Base-by-base conservation (phyloP, 2,113 vertebrate species). In the Meleagris gallopavo region DNA sequence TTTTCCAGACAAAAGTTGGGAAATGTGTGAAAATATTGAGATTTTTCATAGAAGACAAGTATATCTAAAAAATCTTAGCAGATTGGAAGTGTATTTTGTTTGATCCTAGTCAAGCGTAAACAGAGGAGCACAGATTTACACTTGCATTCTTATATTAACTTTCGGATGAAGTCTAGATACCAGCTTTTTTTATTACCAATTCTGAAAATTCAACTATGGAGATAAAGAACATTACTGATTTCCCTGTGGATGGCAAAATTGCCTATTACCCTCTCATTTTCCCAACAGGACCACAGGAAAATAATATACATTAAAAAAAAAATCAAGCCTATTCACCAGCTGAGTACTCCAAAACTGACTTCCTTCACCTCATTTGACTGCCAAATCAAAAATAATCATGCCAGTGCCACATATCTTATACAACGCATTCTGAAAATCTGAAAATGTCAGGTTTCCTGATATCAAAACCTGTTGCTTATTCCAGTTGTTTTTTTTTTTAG, bases 1-100 rank as follows among this genome's bases (percentile, higher is more conserved):
- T 95, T 95, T 86, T 69, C 65, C 27, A 81, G 74, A 66, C 13
- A 93, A 71, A 90, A 93, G n/a, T 78, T 61, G 32, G 83, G 75
- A 91, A 91, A 70, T 4, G 48, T 69, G 40, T 86, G 55, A 90
- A 94, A 88, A 91, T 71, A 77, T 7, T 50, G 16, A 5, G 21
- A 18, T 82, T 71, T 90, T 95, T 75, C 38, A 3, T 32, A 75
- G 70, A 74, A 81, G 38, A 10, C 10, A 70, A 72, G 9, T 57
- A 34, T 76, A 66, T 77, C 24, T 90, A 78, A 88, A 90, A 41
- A 50, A 55, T 73, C 8, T 16, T 36, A 50, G 48, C 43, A 73
- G 29, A 78, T 11, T 55, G 46, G 34, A 40, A 48, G 24, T 24
- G 41, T 0, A 58, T 66, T 66, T 92, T 10, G 45, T 82, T 91